Base-by-base conservation (phyloP, 2,113 vertebrate species). In the Pungitius pungitius region DNA sequence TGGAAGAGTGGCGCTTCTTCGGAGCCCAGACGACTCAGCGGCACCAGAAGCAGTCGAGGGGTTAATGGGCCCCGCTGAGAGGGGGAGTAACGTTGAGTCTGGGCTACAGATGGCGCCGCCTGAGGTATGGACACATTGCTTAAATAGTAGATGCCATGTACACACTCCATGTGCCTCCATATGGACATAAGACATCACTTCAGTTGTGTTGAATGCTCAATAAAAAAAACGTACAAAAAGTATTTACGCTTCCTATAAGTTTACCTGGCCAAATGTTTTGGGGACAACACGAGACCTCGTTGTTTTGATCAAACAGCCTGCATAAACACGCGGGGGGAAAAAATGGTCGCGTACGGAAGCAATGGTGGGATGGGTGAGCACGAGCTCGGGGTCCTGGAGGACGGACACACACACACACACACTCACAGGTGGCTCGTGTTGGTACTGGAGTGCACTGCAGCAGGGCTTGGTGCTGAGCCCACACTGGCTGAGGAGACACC, bases 381-480 rank as follows among this genome's bases (percentile, higher is more conserved):
- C 17, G 9, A 54, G 66, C 58, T 57, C 24, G 40, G 30, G 39
- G 73, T 69, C 71, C 62, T 18, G 45, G 54, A 66, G 68, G 71
- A 68, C n/a, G 61, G 52, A 57, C 35, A 60, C 22, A 78, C 14
- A 45, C 15, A 69, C 26, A n/a, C n/a, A n/a, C n/a, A 64, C 24
- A 59, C 27, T 62, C 55, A 61, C 24, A 47, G 57, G 62, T 65
- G 73, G 69, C 56, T 40, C 40, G 59, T 68, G 47, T 71, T 81
- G 81, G 57, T 80, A 62, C 39, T 77, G 54, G 61, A 59, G 27
- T 66, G 72, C 56, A 51, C 17, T 26, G 81, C 85, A 22, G 66
- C 78, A 68, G 85, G 84, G 82, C 56, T 69, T 84, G 77, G 68
- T 84, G 62, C 77, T 70, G 73, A 73, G 84, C 86, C 81, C 81